Conservation (phyloP, 2,797 vertebrate species). For the Balearica regulorum region DNA sequence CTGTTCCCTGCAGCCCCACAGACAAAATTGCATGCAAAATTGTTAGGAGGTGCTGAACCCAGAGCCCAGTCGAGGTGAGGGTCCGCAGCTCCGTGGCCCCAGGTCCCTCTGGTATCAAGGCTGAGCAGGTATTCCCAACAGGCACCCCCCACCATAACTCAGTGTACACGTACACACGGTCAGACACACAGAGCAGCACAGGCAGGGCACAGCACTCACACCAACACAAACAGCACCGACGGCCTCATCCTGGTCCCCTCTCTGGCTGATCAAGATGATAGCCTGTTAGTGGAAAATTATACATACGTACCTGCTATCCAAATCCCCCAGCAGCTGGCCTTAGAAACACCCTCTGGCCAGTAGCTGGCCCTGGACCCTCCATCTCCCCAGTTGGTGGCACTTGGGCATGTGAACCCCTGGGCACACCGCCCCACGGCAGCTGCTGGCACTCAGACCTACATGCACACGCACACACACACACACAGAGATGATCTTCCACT, state of each 20-base stretch:
- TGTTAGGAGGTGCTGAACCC: not conserved
- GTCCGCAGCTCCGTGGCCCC: not conserved
- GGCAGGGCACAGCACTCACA: rapidly evolving
- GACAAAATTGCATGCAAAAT: not conserved
- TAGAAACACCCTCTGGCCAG: too few relatives aligned
- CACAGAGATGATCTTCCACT: not conserved
- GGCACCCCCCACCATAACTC: not conserved
- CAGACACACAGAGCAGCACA: not conserved
- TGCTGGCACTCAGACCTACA: not conserved
- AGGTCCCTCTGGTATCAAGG: rapidly evolving
- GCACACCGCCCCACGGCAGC: not conserved
- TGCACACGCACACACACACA: not conserved
- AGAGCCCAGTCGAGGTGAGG: not conserved
- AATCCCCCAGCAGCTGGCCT: too few relatives aligned
- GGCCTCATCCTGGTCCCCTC: too few relatives aligned
- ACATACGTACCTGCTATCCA: too few relatives aligned
- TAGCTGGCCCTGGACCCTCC: not conserved
- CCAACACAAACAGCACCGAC: too few relatives aligned
- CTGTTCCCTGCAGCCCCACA: not conserved
- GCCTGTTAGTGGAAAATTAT: too few relatives aligned
- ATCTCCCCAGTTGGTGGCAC: not conserved
- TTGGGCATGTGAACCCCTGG: not conserved
- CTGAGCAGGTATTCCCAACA: not conserved
- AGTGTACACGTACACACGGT: rapidly evolving
- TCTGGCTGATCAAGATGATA: too few relatives aligned